Conservation (phyloP, 2,888 invertebrate genomes). For the Sthenelais limicola region DNA sequence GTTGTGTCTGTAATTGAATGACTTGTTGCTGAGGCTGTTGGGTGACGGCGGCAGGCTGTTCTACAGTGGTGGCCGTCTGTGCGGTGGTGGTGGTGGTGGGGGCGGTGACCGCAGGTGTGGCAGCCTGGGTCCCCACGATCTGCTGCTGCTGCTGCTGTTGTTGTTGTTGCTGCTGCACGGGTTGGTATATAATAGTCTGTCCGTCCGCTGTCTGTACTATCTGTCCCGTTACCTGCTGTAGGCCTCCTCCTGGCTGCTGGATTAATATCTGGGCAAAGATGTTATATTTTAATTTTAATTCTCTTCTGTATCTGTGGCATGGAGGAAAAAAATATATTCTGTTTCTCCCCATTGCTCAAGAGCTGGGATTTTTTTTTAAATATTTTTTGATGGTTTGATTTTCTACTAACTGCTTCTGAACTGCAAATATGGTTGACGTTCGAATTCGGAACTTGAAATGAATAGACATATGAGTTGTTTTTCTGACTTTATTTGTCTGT, state of each 20-base stretch:
- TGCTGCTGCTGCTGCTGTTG: neutral
- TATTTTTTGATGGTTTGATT: no score
- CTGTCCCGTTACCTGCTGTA: constrained; percentile 74
- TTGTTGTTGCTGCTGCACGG: constrained; percentile 24
- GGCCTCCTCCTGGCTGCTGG: constrained; percentile 70
- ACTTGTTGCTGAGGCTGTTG: constrained; percentile 41
- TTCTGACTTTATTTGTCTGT: no score
- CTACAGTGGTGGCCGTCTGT: constrained; percentile 21
- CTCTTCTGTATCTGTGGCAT: no score
- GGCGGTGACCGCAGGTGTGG: constrained; percentile 61
- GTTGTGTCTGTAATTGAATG: constrained; percentile 47
- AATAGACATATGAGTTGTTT: no score
- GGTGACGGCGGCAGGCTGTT: neutral
- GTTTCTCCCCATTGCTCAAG: no score
- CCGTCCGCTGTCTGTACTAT: constrained; percentile 93
- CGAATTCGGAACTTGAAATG: no score
- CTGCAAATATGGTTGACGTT: no score
- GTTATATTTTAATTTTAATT: no score
- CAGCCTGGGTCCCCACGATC: constrained; percentile 54
- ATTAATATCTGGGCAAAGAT: constrained; percentile 67
- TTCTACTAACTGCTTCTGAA: no score
- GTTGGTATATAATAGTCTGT: constrained; percentile 86
- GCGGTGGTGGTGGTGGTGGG: constrained; percentile 2
- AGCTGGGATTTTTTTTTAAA: no score
- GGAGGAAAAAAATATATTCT: no score